phyloP scores from a whole-genome alignment of 2,113 vertebrate species.

The Podilymbus podiceps region DNA sequence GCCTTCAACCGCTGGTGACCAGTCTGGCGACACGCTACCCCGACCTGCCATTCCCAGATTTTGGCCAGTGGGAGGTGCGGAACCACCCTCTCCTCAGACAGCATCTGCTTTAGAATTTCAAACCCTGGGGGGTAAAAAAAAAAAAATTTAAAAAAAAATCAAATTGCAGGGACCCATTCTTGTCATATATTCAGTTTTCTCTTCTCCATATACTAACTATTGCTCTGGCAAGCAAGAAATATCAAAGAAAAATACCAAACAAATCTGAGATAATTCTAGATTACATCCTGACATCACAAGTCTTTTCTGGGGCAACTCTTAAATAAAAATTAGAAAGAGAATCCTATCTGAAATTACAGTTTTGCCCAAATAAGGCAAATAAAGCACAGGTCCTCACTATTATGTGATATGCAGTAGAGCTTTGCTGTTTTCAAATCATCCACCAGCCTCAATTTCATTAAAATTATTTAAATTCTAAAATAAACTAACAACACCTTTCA shows the following conservation, averaged over 20 bases:
- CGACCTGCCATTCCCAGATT: constrained; percentile 97
- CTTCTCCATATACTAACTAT: background rate
- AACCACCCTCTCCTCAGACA: constrained; percentile 86
- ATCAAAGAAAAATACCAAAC: background rate
- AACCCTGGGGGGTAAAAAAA: constrained; percentile 77
- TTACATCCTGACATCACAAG: background rate
- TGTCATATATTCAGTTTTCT: background rate
- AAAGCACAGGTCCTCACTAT: background rate
- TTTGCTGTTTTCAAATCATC: background rate
- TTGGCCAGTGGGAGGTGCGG: constrained; percentile 83
- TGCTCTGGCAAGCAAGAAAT: background rate
- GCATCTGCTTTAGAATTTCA: constrained; percentile 96
- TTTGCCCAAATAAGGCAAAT: background rate
- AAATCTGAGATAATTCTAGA: background rate
- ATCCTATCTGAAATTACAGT: background rate
- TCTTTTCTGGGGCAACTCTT: background rate
- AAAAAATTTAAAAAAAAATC: background rate
- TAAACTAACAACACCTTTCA: background rate
- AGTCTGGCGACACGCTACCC: constrained; percentile 91
- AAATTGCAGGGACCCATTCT: background rate
- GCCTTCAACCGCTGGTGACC: constrained; percentile 93
- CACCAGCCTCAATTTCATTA: background rate
- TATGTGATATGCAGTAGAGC: background rate
- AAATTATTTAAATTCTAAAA: background rate
- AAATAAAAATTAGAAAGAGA: background rate